Conservation (phyloP, 1,140 invertebrate species). For the Anadara kagoshimensis region DNA sequence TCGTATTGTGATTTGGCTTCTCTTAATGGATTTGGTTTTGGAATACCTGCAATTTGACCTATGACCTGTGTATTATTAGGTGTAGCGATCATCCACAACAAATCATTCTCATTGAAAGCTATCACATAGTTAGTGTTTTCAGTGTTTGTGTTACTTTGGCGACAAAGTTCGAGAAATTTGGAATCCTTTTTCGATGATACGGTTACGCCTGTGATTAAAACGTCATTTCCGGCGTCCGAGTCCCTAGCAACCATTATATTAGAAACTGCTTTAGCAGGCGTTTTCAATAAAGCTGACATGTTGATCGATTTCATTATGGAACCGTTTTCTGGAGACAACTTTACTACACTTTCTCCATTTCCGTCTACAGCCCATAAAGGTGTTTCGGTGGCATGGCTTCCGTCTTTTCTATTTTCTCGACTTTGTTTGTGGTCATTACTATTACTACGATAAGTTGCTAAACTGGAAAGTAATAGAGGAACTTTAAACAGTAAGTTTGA, state of each 20-base stretch:
- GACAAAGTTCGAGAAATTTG: neutral
- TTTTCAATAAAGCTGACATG: slow-evolving; percentile 26
- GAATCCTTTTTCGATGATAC: slow-evolving; percentile 19
- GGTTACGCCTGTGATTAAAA: slow-evolving; percentile 36
- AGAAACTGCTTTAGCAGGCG: slow-evolving; percentile 39
- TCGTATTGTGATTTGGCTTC: too few relatives aligned
- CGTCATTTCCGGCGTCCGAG: slow-evolving; percentile 18
- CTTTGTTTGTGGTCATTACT: neutral
- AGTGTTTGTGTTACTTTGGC: neutral
- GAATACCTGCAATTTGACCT: slow-evolving; percentile 47
- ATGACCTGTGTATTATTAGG: slow-evolving; percentile 34
- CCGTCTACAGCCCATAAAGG: neutral
- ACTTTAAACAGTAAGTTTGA: slow-evolving; percentile 31
- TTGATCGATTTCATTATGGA: slow-evolving; percentile 34
- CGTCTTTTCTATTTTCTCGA: neutral
- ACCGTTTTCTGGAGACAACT: slow-evolving; percentile 29
- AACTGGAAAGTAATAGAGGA: slow-evolving; percentile 1
- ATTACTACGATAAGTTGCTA: slow-evolving; percentile 35
- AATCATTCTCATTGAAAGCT: neutral
- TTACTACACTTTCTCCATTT: slow-evolving; percentile 28
- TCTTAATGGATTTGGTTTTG: neutral
- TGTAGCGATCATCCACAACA: slow-evolving; percentile 41
- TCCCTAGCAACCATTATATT: slow-evolving; percentile 35
- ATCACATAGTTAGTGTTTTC: slow-evolving; percentile 10
- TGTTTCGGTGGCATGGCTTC: neutral